Evolutionary conservation across 2,888 invertebrate genomes (phyloP).

Genomic region (Luperina testacea): DNA sequence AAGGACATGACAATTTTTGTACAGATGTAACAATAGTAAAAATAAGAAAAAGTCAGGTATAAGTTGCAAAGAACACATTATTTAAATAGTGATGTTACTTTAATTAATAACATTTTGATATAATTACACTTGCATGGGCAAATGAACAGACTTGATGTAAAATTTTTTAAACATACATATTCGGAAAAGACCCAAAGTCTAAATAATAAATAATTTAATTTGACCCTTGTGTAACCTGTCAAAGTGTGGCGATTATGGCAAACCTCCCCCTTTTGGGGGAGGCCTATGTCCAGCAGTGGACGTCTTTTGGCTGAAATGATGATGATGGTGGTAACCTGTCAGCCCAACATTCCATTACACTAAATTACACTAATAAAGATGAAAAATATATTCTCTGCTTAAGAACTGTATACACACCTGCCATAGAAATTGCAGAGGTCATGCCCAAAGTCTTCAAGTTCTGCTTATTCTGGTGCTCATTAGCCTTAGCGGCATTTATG

Average conservation of each 20-base stretch:
- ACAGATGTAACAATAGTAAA: not conserved
- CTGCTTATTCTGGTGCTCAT: constrained; percentile 89
- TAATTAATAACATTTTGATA: not conserved
- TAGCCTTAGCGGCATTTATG: constrained; percentile 73
- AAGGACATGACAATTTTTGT: not conserved
- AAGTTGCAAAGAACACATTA: not conserved
- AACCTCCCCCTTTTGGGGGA: too few relatives aligned
- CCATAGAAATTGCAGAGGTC: constrained; percentile 98
- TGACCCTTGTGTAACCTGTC: too few relatives aligned
- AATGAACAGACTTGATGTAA: not conserved
- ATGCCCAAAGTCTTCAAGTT: constrained; percentile 94
- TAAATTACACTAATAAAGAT: not conserved
- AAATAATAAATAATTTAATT: not conserved
- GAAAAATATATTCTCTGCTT: not conserved
- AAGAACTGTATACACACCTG: constrained; percentile 88
- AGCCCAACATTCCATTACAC: too few relatives aligned
- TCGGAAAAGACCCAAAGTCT: not conserved
- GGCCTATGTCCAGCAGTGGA: too few relatives aligned
- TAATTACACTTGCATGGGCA: not conserved
- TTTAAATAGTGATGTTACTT: not conserved
- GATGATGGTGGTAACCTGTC: not conserved
- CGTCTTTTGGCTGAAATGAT: too few relatives aligned
- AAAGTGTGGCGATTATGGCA: too few relatives aligned
- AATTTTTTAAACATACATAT: not conserved
- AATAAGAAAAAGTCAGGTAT: not conserved